Conservation (phyloP, 2,888 invertebrate genomes). For the Schizotus pectinicornis region DNA sequence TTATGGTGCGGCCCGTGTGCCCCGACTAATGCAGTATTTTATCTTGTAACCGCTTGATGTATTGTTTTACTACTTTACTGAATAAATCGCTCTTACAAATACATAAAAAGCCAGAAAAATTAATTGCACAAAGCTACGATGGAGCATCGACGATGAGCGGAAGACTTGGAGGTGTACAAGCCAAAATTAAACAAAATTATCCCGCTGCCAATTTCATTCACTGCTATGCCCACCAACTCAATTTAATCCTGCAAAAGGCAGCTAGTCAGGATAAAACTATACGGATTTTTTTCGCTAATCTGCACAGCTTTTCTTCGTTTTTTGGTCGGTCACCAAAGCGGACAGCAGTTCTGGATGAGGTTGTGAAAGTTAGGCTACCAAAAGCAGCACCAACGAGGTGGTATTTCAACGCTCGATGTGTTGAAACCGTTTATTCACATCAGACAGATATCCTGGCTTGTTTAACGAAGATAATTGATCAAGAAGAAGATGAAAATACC, state of each 20-base stretch:
- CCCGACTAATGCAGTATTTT: too few species aligned
- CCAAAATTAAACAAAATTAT: slow-evolving; percentile 32
- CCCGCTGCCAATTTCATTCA: slow-evolving; percentile 34
- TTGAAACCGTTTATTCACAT: slow-evolving; percentile 33
- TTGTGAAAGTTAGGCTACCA: slow-evolving; percentile 28
- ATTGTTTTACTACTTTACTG: too few species aligned
- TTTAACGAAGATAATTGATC: slow-evolving; percentile 33
- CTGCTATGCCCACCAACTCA: slow-evolving; percentile 41
- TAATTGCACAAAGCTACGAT: slow-evolving; percentile 43
- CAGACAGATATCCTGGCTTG: slow-evolving; percentile 33
- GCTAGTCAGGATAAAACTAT: slow-evolving; percentile 18
- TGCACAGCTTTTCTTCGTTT: slow-evolving; percentile 27
- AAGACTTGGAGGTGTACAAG: slow-evolving; percentile 37
- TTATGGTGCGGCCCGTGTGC: too few species aligned
- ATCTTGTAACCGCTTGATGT: too few species aligned
- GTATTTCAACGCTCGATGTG: slow-evolving; percentile 37
- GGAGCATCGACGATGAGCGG: slow-evolving; percentile 32
- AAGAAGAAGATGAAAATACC: slow-evolving; percentile 18
- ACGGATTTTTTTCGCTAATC: slow-evolving; percentile 35
- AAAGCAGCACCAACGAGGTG: slow-evolving; percentile 27
- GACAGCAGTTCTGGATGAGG: slow-evolving; percentile 27
- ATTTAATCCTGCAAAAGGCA: slow-evolving; percentile 34
- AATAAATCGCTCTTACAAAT: too few species aligned
- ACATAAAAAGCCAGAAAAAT: too few species aligned
- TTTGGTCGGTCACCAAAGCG: slow-evolving; percentile 20